Percentiles rank a stretch among this genome's conserved stretches.
Conservation (phyloP, 2,113 vertebrate species). For the Lucifuga dentata region DNA sequence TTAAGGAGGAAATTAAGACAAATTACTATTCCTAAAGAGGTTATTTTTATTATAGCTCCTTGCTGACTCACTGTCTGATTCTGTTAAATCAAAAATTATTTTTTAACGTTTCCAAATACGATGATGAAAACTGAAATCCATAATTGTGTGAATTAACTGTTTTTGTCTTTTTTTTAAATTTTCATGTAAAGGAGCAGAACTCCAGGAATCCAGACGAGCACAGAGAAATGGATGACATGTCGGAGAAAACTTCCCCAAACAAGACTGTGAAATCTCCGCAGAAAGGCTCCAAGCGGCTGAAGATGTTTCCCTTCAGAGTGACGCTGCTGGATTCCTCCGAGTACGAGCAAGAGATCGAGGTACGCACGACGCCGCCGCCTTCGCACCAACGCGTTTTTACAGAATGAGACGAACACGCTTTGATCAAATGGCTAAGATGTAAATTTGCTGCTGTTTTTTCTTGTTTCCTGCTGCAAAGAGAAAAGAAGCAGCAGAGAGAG, state of each 20-base stretch:
- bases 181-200: constrained; percentile 76
- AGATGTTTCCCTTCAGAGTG: constrained; percentile 91
- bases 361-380: constrained; percentile 69
- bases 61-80: no score
- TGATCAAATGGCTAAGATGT: constrained; percentile 8
- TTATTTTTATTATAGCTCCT: no score
- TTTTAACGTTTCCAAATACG: background rate
- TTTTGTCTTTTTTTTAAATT: background rate
- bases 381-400: constrained; percentile 3
- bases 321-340: constrained; percentile 91
- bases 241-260: constrained; percentile 93
- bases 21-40: no score
- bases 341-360: constrained; percentile 93
- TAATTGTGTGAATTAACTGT: background rate
- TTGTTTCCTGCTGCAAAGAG: constrained; percentile 40
- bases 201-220: constrained; percentile 81
- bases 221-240: constrained; percentile 88
- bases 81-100: background rate
- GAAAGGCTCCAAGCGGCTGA: constrained; percentile 91
- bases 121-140: background rate
- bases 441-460: constrained; percentile 3
- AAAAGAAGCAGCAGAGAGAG: no score
- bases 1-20: no score
- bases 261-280: constrained; percentile 94
- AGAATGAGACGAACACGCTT: constrained; percentile 29